Evolutionary conservation across 2,113 vertebrate species (phyloP), one percentile per base, ranked within the genome.

Genomic region (Oxyura jamaicensis): DNA sequence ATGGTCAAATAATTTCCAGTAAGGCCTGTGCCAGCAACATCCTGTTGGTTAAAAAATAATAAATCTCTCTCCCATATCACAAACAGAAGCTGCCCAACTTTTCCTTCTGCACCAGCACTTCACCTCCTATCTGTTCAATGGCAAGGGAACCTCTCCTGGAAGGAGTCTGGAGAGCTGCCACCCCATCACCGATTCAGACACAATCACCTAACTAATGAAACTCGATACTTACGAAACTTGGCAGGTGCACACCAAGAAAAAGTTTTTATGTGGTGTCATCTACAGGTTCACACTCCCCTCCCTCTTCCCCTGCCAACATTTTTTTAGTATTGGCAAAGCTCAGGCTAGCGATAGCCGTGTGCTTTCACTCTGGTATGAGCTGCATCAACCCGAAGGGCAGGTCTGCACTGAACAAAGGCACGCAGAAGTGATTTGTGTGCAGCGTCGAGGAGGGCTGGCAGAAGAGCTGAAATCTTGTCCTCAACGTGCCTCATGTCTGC

Each of bases 161-260:
- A 93, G 79, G 79, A 88, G 31, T 33, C 50, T 85, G 71, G 81
- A 95, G 36, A 95, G 44, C 53, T 92, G 87, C 81, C 93, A 89
- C 31, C 1, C 0, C 48, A 58, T 33, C 83, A 68, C 74, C 42
- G 36, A 76, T 26, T 86, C 60, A 72, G 91, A 78, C 14, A 62
- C 62, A 86, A 88, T 58, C 55, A 69, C 59, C 33, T 79, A 62
- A 16, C 69, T 74, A 55, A 29, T 1, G 36, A 87, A 97, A 90
- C 55, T 91, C 53, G 82, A 35, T 58, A 58, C 68, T 85, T 83
- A 56, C 0, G 1, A 92, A 95, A 80, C 78, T 42, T 53, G 36
- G 67, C 90, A 80, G 74, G 36, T 12, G 28, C 92, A 66, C 12
- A 55, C 35, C 74, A 87, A 88, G 84, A 84, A 87, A 23, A 85